Conservation (phyloP, 1,140 invertebrate genomes). For the Contarinia nasturtii region DNA sequence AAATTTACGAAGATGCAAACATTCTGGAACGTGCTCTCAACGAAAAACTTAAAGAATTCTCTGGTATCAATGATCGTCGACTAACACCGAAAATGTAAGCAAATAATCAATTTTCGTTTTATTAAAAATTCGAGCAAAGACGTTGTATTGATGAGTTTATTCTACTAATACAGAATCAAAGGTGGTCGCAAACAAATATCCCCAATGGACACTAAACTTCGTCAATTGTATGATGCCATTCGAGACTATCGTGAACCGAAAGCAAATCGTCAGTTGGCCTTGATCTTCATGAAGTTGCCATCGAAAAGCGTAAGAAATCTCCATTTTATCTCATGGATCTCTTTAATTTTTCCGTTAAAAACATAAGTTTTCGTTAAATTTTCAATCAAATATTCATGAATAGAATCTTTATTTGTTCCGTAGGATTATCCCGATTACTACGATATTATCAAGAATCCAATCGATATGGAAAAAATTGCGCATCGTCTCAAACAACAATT, state of each 20-base stretch:
- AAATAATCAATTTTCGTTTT: background rate
- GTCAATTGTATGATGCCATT: conserved; percentile 76
- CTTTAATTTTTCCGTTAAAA: too few species aligned
- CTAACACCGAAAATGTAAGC: conserved; percentile 12
- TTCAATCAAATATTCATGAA: too few species aligned
- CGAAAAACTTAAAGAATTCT: conserved; percentile 62
- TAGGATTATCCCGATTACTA: conserved; percentile 96
- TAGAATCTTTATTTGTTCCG: too few species aligned
- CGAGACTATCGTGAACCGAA: conserved; percentile 78
- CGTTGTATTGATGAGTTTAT: too few species aligned
- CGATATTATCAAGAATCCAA: conserved; percentile 92
- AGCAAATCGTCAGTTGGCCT: conserved; percentile 58
- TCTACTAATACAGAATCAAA: background rate
- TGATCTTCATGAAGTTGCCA: conserved; percentile 89
- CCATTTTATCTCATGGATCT: too few species aligned
- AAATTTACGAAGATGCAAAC: conserved; percentile 87
- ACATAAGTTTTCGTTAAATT: too few species aligned
- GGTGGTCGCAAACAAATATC: conserved; percentile 14
- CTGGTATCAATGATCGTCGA: conserved; percentile 17
- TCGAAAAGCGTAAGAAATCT: conserved; percentile 67
- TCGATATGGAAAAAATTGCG: conserved; percentile 91
- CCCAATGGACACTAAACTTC: conserved; percentile 54
- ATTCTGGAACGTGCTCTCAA: conserved; percentile 67
- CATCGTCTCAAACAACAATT: conserved; percentile 60
- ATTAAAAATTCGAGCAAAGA: background rate